Evolutionary conservation across 2,113 vertebrate species (phyloP).

Genomic region (Nerophis ophidion): DNA sequence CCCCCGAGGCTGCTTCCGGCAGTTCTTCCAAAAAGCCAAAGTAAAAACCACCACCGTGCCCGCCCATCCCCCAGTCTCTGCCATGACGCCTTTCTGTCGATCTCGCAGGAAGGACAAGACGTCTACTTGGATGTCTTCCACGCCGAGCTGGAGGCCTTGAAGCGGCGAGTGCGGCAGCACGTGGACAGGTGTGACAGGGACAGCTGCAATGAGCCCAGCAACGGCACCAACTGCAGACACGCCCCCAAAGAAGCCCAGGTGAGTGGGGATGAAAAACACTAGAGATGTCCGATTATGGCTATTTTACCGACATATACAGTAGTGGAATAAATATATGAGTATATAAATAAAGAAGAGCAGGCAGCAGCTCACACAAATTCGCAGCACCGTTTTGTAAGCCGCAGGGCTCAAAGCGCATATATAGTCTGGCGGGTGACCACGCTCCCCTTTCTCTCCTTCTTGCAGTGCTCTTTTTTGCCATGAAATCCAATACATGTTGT

Average conservation of each 20-base stretch:
- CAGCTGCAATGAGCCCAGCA: slow-evolving; percentile 59
- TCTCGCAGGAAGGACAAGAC: slow-evolving; percentile 79
- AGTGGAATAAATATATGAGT: too few species aligned
- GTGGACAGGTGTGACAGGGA: slow-evolving; percentile 62
- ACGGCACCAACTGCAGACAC: slow-evolving; percentile 57
- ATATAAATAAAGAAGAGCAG: too few species aligned
- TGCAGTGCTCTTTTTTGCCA: too few species aligned
- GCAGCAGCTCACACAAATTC: too few species aligned
- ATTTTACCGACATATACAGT: too few species aligned
- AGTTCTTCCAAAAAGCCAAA: slow-evolving; percentile 98
- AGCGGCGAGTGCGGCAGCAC: slow-evolving; percentile 82
- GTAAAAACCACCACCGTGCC: slow-evolving; percentile 64
- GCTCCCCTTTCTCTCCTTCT: too few species aligned
- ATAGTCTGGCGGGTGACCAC: too few species aligned
- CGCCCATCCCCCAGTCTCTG: too few species aligned
- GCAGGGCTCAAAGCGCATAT: too few species aligned
- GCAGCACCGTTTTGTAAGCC: too few species aligned
- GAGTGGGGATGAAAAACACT: slow-evolving; percentile 26
- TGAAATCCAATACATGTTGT: too few species aligned
- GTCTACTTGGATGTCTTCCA: slow-evolving; percentile 93
- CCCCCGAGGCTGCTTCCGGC: slow-evolving; percentile 90
- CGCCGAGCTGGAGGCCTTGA: slow-evolving; percentile 89
- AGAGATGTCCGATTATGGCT: too few species aligned
- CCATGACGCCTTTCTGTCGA: not conserved
- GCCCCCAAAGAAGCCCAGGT: slow-evolving; percentile 79